Evolutionary conservation across 2,113 vertebrate genomes (phyloP).

Genomic region (Geococcyx californianus): DNA sequence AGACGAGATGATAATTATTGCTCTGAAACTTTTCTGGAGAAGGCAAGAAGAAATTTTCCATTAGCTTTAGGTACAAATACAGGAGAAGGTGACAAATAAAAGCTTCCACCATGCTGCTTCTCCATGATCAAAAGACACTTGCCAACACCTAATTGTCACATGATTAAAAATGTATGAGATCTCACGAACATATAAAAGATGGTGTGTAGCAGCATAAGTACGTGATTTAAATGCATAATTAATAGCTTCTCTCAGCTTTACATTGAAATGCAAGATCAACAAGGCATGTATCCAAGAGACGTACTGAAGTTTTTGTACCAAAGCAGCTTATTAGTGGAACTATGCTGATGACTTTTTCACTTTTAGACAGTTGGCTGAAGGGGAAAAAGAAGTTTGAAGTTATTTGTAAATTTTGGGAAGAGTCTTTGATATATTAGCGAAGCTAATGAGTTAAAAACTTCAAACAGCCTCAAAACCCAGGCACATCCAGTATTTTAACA

Average conservation of each 20-base stretch:
- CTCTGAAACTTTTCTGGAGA: conserved; percentile 4
- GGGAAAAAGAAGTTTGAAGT: neutral
- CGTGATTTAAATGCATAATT: conserved; percentile 7
- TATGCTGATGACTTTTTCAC: neutral
- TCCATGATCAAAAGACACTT: neutral
- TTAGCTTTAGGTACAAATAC: neutral
- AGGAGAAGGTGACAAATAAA: neutral
- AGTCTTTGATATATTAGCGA: neutral
- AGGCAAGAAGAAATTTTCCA: neutral
- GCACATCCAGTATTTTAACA: neutral
- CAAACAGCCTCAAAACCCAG: neutral
- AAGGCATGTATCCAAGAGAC: neutral
- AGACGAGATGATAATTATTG: conserved; percentile 1
- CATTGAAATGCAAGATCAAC: neutral
- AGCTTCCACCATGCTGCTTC: neutral
- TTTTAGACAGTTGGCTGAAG: neutral
- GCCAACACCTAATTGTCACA: neutral
- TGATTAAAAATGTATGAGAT: neutral
- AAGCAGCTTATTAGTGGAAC: neutral
- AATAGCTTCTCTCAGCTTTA: neutral
- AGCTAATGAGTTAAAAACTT: neutral
- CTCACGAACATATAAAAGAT: neutral
- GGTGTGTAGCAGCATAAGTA: neutral
- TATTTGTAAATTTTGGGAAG: neutral
- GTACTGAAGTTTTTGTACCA: neutral